Evolutionary conservation across 2,797 vertebrate species (phyloP).

Genomic region (Peromyscus nudipes): DNA sequence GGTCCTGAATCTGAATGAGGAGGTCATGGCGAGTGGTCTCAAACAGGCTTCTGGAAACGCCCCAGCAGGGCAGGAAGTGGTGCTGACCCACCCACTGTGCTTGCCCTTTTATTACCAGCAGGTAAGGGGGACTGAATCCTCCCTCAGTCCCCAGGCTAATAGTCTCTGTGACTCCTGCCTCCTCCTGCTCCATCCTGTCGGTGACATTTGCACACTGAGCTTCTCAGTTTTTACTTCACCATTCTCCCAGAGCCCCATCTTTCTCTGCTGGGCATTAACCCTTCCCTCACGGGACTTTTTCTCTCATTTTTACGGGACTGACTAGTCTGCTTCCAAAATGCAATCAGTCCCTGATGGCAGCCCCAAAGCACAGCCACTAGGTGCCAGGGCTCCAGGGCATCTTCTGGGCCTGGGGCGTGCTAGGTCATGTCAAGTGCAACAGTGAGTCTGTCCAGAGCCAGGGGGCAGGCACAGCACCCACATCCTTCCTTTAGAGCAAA

Average conservation of each 20-base stretch:
- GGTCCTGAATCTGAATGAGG: slow-evolving; percentile 27
- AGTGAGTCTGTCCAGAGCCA: not conserved
- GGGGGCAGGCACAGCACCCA: not conserved
- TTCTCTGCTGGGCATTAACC: not conserved
- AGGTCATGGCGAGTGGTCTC: slow-evolving; percentile 82
- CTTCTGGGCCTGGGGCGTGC: too few species aligned
- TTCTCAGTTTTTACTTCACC: not conserved
- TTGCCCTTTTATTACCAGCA: slow-evolving; percentile 72
- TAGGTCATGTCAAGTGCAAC: not conserved
- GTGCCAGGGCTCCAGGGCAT: too few species aligned
- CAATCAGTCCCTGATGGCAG: not conserved
- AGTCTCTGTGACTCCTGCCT: not conserved
- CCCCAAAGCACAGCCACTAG: not conserved
- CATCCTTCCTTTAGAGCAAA: not conserved
- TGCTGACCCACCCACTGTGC: slow-evolving; percentile 84
- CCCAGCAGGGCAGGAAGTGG: slow-evolving; percentile 85
- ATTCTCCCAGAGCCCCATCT: not conserved
- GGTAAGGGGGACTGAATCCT: slow-evolving; percentile 65
- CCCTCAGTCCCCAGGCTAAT: not conserved
- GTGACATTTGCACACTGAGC: not conserved
- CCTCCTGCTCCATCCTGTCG: not conserved
- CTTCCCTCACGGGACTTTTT: slow-evolving; percentile 59
- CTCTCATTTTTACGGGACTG: slow-evolving; percentile 11
- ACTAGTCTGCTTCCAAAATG: not conserved
- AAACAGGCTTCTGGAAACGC: slow-evolving; percentile 86